Base-by-base conservation (phyloP, 2,888 invertebrate species). In the Eumerus sabulonum region DNA sequence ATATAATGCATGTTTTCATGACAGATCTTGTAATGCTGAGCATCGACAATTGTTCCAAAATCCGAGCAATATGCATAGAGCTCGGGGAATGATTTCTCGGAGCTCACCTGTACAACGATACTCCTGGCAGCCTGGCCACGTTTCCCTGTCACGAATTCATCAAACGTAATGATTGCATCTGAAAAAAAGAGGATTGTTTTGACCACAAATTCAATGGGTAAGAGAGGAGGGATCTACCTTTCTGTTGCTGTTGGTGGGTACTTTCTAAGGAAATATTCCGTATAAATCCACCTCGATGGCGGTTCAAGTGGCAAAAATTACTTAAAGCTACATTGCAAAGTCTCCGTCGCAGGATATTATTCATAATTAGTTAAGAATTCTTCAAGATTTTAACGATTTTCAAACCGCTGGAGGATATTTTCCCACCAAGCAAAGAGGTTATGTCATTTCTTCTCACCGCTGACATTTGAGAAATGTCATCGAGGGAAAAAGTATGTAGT, bases 71-170 rank as follows among this genome's bases (percentile, higher is more conserved):
- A 94, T 2, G 91, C 89, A 85, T 92, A 90, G 60, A 96, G 88
- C 87, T 95, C 93, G 51, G 87, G 87, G 84, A 91, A 92, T 0
- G 94, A 94, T 53, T 92, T 91, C 62, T 92, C 91, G 0, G 94
- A 94, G 84, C 93, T 92, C 1, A 96, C 93, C 90, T 95, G 95
- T 4, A 96, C 92, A 36, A 96, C 88, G 64, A 95, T 90, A 88
- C 94, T 94, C 73, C 92, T 90, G 57, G 88, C 89, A 0, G 96
- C 95, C 86, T 95, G 91, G 1, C 88, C 86, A 85, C 92, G 91
- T 82, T 94, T 91, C 18, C 88, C 87, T 42, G 89, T 87, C 48
- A 93, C 88, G 82, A 93, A 87, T 71, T 93, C 91, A 73, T 93
- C 91, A 87, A 94, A 88, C 48, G 82, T 83, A 17, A 70, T 67